A percentile compares a stretch with the other conserved stretches of the same genome.
These are phyloP conservation scores for Morus bassanus DNA, from an alignment of 2,797 vertebrate genomes.

Conservation along the genomic window DNA sequence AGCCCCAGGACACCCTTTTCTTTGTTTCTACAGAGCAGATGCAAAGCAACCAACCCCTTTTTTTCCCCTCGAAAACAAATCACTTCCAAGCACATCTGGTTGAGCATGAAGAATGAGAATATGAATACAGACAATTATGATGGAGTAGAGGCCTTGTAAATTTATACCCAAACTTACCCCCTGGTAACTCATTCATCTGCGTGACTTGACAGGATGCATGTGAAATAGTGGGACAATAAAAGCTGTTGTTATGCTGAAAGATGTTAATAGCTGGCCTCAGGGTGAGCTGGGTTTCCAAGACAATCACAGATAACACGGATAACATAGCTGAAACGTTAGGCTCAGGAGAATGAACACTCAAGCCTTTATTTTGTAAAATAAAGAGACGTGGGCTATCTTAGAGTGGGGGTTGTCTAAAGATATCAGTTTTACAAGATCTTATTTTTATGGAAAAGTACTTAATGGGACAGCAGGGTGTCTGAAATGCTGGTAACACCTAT, in stretches of 20 bases:
- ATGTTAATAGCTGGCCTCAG: conserved; percentile 58
- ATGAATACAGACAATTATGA: conserved; percentile 57
- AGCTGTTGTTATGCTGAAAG: conserved; percentile 58
- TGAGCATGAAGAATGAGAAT: conserved; percentile 43
- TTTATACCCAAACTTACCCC: conserved; percentile 47
- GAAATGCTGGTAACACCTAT: neutral
- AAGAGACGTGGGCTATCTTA: neutral
- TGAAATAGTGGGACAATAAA: conserved; percentile 52
- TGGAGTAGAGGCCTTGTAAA: conserved; percentile 39
- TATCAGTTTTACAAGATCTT: neutral
- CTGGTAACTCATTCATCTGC: conserved; percentile 55
- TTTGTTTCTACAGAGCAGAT: neutral
- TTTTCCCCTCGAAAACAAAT: conserved; percentile 19
- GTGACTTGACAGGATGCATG: conserved; percentile 1
- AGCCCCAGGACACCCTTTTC: neutral
- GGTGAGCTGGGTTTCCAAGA: conserved; percentile 52
- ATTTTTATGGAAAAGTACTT: neutral
- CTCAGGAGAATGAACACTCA: neutral
- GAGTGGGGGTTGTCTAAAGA: neutral
- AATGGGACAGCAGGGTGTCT: neutral
- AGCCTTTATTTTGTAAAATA: conserved; percentile 21
- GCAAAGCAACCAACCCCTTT: neutral
- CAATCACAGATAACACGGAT: conserved; percentile 19
- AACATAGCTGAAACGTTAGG: neutral
- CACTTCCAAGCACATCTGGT: conserved; percentile 44